Conservation (phyloP, 2,797 vertebrate genomes). For the Nannoperca obscura region DNA sequence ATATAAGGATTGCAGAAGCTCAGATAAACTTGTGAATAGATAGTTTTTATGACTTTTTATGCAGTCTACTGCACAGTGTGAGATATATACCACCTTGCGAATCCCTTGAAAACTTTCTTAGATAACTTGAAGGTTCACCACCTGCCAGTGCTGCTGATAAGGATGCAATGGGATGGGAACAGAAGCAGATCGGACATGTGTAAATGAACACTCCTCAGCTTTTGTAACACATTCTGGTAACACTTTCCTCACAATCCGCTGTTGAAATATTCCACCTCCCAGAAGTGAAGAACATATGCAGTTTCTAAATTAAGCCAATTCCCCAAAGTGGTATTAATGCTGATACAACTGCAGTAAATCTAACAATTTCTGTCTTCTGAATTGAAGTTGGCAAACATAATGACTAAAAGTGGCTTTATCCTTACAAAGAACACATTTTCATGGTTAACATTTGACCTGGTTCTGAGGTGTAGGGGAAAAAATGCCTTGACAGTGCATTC, state of each 20-base stretch:
- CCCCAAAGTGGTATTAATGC: background rate
- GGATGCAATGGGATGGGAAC: background rate
- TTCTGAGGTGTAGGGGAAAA: background rate
- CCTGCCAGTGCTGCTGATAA: slow-evolving; percentile 9
- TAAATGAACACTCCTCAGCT: slow-evolving; percentile 54
- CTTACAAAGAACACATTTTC: background rate
- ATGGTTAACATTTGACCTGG: background rate
- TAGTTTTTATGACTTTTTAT: background rate
- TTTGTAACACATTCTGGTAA: slow-evolving; percentile 61
- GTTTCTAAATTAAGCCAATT: slow-evolving; percentile 24
- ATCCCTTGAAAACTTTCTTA: slow-evolving; percentile 8
- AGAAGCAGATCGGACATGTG: slow-evolving; percentile 46
- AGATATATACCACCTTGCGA: background rate
- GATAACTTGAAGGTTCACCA: slow-evolving; percentile 1
- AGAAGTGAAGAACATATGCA: slow-evolving; percentile 30
- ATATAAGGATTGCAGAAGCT: background rate
- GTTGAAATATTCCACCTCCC: slow-evolving; percentile 32
- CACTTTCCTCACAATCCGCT: slow-evolving; percentile 33
- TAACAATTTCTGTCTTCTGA: background rate
- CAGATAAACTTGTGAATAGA: background rate
- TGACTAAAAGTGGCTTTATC: background rate
- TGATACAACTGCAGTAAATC: background rate
- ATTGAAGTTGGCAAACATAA: background rate
- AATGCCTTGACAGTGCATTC: background rate
- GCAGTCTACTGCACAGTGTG: background rate